Conservation (phyloP, 2,888 invertebrate genomes). For the Mesoligia furuncula region DNA sequence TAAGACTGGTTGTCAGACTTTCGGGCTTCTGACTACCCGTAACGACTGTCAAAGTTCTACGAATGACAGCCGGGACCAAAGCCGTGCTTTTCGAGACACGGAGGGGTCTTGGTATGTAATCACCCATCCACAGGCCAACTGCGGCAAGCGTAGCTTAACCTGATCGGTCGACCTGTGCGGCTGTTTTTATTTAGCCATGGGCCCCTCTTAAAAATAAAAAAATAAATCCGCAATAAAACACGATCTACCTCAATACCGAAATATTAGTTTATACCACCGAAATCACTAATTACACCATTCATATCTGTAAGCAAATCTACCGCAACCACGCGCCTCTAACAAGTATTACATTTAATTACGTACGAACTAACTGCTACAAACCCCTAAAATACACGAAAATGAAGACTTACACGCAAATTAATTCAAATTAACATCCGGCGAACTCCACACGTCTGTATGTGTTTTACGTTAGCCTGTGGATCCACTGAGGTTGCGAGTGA, state of each 20-base stretch:
- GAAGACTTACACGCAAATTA: constrained; percentile 45
- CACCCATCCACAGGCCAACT: too few relatives aligned
- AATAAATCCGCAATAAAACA: not conserved
- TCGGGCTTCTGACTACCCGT: too few relatives aligned
- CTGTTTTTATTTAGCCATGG: too few relatives aligned
- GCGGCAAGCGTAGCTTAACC: too few relatives aligned
- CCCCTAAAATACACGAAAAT: constrained; percentile 41
- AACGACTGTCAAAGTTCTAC: too few relatives aligned
- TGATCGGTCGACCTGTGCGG: too few relatives aligned
- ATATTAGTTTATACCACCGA: too few relatives aligned
- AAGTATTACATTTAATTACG: constrained; percentile 3
- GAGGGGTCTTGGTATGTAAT: too few relatives aligned
- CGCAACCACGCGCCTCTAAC: not conserved
- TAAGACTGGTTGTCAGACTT: too few relatives aligned
- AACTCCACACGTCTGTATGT: constrained; percentile 20
- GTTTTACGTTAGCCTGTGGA: not conserved
- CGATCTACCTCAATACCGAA: not conserved
- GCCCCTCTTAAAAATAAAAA: too few relatives aligned
- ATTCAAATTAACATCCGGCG: constrained; percentile 56
- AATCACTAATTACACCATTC: not conserved
- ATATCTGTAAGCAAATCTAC: not conserved
- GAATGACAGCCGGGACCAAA: too few relatives aligned
- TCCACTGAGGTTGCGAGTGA: constrained; percentile 1
- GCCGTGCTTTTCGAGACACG: too few relatives aligned
- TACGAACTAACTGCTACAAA: constrained; percentile 13